phyloP scores from a whole-genome alignment of 2,797 vertebrate species.

The Acanthurus leucopareius region DNA sequence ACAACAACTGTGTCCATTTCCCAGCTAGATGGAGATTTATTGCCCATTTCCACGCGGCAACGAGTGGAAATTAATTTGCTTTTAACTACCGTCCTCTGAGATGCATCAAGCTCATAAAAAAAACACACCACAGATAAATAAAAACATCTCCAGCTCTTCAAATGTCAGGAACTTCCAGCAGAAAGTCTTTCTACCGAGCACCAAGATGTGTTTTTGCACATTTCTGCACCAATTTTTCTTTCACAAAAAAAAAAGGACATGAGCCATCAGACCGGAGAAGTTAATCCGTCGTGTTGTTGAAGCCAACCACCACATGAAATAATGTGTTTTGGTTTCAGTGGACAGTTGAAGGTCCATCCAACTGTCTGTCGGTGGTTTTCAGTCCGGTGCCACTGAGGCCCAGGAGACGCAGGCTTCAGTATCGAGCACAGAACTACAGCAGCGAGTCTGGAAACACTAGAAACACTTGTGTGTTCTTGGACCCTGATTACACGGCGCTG shows the following conservation, averaged over 20 bases:
- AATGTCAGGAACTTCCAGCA: conserved; percentile 5
- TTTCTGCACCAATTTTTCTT: conserved; percentile 30
- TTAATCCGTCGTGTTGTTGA: conserved; percentile 30
- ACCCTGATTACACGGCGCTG: conserved; percentile 8
- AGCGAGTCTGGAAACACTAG: conserved; percentile 14
- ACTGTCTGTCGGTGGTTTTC: conserved; percentile 34
- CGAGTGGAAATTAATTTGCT: conserved; percentile 35
- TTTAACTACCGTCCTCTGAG: conserved; percentile 36
- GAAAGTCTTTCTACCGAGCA: conserved; percentile 9
- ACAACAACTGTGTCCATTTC: conserved; percentile 18
- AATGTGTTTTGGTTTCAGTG: conserved; percentile 42
- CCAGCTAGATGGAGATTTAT: conserved; percentile 50
- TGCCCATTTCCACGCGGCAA: conserved; percentile 10
- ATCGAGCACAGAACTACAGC: conserved; percentile 4
- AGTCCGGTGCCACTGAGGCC: conserved; percentile 10
- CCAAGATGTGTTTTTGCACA: conserved; percentile 14
- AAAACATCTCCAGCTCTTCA: conserved; percentile 7
- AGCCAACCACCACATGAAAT: conserved; percentile 52
- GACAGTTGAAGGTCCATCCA: conserved; percentile 27
- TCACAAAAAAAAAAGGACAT: conserved; percentile 24
- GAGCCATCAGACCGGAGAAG: conserved; percentile 30
- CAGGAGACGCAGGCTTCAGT: conserved; percentile 33
- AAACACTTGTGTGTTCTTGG: conserved; percentile 11
- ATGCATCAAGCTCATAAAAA: conserved; percentile 9
- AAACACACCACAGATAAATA: conserved; percentile 16